phyloP scores from a whole-genome alignment of 2,888 invertebrate species.

The Sminthurides aquaticus region DNA sequence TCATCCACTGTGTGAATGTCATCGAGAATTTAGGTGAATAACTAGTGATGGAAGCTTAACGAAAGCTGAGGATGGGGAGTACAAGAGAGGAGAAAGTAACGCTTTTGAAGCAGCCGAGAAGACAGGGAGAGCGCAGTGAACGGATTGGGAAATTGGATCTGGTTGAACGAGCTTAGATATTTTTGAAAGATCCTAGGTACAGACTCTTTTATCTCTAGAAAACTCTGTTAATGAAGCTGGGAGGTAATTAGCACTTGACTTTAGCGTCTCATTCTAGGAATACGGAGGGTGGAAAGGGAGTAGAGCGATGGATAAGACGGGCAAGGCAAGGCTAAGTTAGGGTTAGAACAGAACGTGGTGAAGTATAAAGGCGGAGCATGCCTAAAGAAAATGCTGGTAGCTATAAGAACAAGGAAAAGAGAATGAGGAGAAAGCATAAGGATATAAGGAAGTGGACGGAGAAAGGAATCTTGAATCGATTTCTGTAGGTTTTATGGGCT shows the following conservation, averaged over 20 bases:
- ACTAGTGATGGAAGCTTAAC: too few species aligned
- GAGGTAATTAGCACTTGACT: conserved; percentile 17
- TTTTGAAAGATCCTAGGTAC: background rate
- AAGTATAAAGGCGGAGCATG: background rate
- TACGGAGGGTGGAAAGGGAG: too few species aligned
- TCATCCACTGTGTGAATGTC: conserved; percentile 19
- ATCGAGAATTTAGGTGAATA: background rate
- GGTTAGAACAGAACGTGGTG: background rate
- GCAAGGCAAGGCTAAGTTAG: background rate
- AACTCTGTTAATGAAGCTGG: conserved; percentile 12
- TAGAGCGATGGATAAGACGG: background rate
- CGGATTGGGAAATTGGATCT: background rate
- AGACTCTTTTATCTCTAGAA: background rate
- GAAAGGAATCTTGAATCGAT: background rate
- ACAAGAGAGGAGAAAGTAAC: background rate
- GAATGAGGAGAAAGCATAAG: background rate
- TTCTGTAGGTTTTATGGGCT: background rate
- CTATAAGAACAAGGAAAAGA: background rate
- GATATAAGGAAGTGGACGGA: background rate
- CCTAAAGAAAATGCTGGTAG: too few species aligned
- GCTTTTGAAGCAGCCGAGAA: background rate
- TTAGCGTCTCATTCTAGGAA: background rate
- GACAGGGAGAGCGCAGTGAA: background rate
- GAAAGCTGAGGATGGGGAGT: background rate
- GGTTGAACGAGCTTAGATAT: background rate